phyloP scores from a whole-genome alignment of 1,140 invertebrate species.

The Psix sp. region DNA sequence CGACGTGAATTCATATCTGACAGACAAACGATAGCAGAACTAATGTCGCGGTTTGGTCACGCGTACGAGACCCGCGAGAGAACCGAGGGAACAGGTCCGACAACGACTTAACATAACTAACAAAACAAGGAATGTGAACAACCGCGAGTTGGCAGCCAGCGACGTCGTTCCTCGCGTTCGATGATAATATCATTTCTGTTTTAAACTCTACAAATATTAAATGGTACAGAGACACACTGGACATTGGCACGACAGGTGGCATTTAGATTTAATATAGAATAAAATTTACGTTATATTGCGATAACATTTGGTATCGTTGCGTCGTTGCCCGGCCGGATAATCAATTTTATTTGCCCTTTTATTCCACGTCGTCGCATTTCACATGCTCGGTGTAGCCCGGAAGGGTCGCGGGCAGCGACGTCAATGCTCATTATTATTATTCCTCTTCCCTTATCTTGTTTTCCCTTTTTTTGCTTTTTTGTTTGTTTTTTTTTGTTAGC shows the following conservation, averaged over 20 bases:
- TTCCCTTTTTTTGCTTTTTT: slow-evolving; percentile 40
- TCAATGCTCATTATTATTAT: slow-evolving; percentile 62
- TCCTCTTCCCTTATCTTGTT: slow-evolving; percentile 18
- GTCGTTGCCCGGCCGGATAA: slow-evolving; percentile 72
- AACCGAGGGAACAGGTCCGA: background rate
- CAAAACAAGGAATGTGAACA: slow-evolving; percentile 8
- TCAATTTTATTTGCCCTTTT: slow-evolving; percentile 26
- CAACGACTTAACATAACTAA: background rate
- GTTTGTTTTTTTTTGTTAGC: background rate
- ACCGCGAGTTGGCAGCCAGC: slow-evolving; percentile 32
- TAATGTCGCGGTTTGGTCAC: no score
- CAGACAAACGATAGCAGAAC: slow-evolving; percentile 45
- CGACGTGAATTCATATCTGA: slow-evolving; percentile 69
- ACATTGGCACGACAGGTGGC: slow-evolving; percentile 78
- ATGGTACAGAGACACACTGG: slow-evolving; percentile 78
- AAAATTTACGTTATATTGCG: slow-evolving; percentile 79
- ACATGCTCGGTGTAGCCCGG: slow-evolving; percentile 17
- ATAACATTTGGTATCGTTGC: slow-evolving; percentile 79
- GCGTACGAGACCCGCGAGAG: no score
- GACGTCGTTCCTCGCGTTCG: slow-evolving; percentile 53
- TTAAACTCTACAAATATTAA: slow-evolving; percentile 76
- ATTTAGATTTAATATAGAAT: slow-evolving; percentile 78
- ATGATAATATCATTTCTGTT: slow-evolving; percentile 64
- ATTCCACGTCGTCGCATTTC: slow-evolving; percentile 12
- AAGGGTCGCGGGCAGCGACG: slow-evolving; percentile 63